Evolutionary conservation across 2,888 invertebrate species (phyloP).

Genomic region (Adelphocoris suturalis): DNA sequence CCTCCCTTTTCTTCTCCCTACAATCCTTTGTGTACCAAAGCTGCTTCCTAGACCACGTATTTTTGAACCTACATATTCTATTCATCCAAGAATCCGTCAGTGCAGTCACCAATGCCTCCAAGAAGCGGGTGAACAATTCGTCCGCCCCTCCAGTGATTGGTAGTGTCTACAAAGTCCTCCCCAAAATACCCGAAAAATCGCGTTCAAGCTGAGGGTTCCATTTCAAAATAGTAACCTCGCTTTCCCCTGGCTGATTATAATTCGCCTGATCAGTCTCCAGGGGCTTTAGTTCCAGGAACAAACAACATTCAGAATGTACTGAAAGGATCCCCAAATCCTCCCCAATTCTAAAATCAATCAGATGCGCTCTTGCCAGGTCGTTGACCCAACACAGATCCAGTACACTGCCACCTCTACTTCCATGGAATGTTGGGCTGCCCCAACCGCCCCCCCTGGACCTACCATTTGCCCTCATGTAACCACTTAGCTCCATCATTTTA

Average conservation of each 20-base stretch:
- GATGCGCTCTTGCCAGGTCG: background rate
- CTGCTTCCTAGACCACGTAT: background rate
- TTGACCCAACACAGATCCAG: background rate
- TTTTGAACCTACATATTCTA: background rate
- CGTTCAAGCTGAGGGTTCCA: background rate
- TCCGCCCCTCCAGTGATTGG: too few relatives aligned
- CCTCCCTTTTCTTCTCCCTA: background rate
- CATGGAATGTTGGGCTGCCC: slow-evolving; percentile 36
- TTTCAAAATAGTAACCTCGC: background rate
- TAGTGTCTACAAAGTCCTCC: too few relatives aligned
- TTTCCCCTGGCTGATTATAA: background rate
- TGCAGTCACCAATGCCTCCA: too few relatives aligned
- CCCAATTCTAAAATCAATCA: background rate
- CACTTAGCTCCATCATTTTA: slow-evolving; percentile 28
- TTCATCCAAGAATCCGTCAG: background rate
- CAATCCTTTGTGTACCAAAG: slow-evolving; percentile 8
- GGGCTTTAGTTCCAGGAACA: background rate
- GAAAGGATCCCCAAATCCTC: background rate
- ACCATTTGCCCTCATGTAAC: slow-evolving; percentile 13
- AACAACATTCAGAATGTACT: slow-evolving; percentile 41
- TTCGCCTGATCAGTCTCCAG: background rate
- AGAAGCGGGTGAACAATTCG: too few relatives aligned
- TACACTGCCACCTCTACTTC: background rate
- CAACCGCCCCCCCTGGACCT: background rate
- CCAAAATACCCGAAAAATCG: background rate